Evolutionary conservation across 2,113 vertebrate species (phyloP).

Genomic region (Cheirogaleus medius): DNA sequence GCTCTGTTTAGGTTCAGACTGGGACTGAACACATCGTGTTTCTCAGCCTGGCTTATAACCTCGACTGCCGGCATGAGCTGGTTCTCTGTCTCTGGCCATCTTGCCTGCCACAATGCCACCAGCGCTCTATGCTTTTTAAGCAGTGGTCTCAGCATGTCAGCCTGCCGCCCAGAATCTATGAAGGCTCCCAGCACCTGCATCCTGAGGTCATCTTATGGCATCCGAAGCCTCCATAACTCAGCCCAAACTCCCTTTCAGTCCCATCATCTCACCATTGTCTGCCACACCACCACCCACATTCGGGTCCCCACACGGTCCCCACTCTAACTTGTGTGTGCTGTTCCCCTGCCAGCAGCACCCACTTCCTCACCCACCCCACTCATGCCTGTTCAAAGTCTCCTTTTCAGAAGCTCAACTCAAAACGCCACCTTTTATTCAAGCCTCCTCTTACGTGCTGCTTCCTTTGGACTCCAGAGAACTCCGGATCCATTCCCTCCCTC

Average conservation of each 20-base stretch:
- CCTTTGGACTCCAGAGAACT: not conserved
- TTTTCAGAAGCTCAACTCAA: not conserved
- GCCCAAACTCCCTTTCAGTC: not conserved
- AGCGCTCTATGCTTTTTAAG: not conserved
- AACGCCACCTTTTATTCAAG: not conserved
- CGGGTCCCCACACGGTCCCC: rapidly evolving
- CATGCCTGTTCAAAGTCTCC: not conserved
- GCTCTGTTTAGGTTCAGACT: not conserved
- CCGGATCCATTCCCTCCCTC: not conserved
- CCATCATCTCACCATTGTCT: not conserved
- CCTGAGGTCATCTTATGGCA: not conserved
- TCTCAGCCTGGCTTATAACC: not conserved
- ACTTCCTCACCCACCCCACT: not conserved
- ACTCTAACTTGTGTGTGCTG: not conserved
- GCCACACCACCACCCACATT: not conserved
- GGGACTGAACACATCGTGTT: not conserved
- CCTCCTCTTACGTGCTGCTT: not conserved
- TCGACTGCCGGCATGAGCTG: not conserved
- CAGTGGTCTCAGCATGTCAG: not conserved
- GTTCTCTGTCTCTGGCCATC: not conserved
- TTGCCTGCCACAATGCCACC: not conserved
- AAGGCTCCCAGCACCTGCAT: not conserved
- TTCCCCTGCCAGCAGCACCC: not conserved
- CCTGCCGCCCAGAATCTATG: not conserved
- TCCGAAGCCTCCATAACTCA: not conserved